Evolutionary conservation across 1,140 invertebrate species (phyloP).

Genomic region (Holcopasites calliopsidis): DNA sequence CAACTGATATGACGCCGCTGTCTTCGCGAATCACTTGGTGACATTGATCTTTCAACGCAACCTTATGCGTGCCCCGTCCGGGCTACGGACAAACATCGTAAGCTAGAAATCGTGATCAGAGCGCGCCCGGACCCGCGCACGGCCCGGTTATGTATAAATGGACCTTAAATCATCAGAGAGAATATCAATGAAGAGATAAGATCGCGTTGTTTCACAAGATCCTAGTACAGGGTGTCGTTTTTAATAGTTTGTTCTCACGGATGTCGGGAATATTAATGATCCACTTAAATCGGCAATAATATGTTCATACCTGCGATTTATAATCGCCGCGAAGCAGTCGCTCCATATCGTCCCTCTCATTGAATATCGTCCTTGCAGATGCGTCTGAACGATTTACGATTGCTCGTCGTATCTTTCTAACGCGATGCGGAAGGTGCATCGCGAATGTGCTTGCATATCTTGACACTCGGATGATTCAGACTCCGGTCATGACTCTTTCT

Average conservation of each 20-base stretch:
- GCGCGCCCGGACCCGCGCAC: too few relatives aligned
- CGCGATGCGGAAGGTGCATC: not conserved
- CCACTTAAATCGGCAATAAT: constrained; percentile 57
- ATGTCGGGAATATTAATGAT: constrained; percentile 57
- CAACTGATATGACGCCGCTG: too few relatives aligned
- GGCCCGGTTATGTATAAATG: too few relatives aligned
- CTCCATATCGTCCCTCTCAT: constrained; percentile 31
- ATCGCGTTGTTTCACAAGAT: constrained; percentile 18
- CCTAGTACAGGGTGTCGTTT: not conserved
- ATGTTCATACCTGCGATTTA: constrained; percentile 57
- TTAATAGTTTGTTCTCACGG: constrained; percentile 52
- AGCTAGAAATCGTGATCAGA: too few relatives aligned
- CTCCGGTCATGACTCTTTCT: not conserved
- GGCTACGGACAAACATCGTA: too few relatives aligned
- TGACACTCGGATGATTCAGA: not conserved
- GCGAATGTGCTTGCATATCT: not conserved
- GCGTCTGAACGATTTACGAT: constrained; percentile 38
- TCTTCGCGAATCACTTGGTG: too few relatives aligned
- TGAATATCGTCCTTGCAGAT: constrained; percentile 22
- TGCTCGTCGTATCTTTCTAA: not conserved
- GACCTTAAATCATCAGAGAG: constrained; percentile 18
- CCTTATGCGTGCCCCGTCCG: too few relatives aligned
- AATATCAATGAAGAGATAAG: constrained; percentile 7
- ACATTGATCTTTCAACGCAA: too few relatives aligned
- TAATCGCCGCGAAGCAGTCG: constrained; percentile 22